Base-by-base conservation (phyloP, 2,797 vertebrate species). In the Halcyon leucocephala region DNA sequence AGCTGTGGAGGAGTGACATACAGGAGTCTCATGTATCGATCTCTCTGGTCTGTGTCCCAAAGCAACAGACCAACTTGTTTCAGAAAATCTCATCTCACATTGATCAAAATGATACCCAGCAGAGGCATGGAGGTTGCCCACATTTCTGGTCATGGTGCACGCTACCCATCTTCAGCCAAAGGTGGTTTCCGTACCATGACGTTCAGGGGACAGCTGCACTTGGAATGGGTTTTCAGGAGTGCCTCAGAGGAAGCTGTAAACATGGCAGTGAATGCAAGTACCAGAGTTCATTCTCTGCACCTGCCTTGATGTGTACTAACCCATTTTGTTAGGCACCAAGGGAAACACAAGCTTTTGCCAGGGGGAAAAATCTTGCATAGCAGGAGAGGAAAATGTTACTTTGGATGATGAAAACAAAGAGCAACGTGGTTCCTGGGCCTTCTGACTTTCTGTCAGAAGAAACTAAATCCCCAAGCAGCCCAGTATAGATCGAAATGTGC, bases 281-380 rank as follows among this genome's bases (percentile, higher is more conserved):
- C 88, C 71, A 57, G 69, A 93, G 64, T 70, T 86, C 80, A 66
- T 77, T n/a, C 69, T 76, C 44, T 94, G 54, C 79, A 89, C 71
- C 92, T 95, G 93, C 86, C 81, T 93, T 77, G 61, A 54, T 58
- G 92, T 90, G 95, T 93, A 39, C 42, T 89, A 85, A 46, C 26
- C 12, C 21, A 7, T 48, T 67, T 71, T 78, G 25, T 74, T 54
- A 90, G 57, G 51, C 69, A 89, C 15, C 26, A 79, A 94, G 58
- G 72, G 83, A 86, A 95, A 89, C 39, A 64, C 64, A 62, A 64
- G 29, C 49, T 71, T 95, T 70, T 8, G 2, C 57, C 1, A 25
- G n/a, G 84, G 90, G 51, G 54, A 94, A 93, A 90, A 78, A 70
- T 69, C 58, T 90, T 92, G 62, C 8, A 1, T 65, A 76, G 86